Base-by-base conservation (phyloP, 1,140 invertebrate species). In the Ladona fulva region DNA sequence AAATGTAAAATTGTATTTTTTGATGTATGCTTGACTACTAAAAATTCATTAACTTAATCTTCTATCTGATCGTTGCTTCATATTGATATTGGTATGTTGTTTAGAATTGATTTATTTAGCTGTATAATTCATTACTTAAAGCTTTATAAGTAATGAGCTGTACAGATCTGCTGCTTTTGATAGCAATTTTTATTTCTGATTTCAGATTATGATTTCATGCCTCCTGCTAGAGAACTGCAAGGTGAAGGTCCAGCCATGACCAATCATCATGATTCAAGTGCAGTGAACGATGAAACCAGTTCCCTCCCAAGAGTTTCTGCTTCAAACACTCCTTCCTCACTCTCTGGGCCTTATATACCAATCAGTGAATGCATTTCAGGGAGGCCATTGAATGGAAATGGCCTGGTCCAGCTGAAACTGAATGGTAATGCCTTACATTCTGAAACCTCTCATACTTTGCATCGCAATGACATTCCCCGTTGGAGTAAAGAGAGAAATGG, bases 361-460 rank as follows among this genome's bases (percentile, higher is more conserved):
- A 86, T 89, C 80, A 96, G 94, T 78, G 94, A 97, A 84, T 97
- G 96, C 84, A 92, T 94, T 79, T 95, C 95, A 77, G 96, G 96
- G 74, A 89, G 88, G 79, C 89, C 90, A 12, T 84, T 88, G 66
- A 78, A 80, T 42, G 80, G 78, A 16, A 78, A 78, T 52, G 78
- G 78, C 42, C 44, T 78, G 6, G 52, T 78, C 11, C 66, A 66
- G 22, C 74, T 78, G 25, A 75, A 75, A 44, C 73, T 59, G 0
- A 73, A 79, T 75, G 73, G 66, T 24, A 24, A 19, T 0, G 25
- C 25, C 42, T 44, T 59, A 12, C 16, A 25, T 19, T 24, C 78
- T 42, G 25, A 29, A 25, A 76, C 77, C 24, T 79, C 77, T 37
- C 74, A 73, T 24, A 22, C 16, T 10, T 19, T 16, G 6, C 73